A percentile compares a stretch with the other conserved stretches of the same genome.
These are phyloP conservation scores for Hyla sarda DNA, from an alignment of 2,113 vertebrate genomes.

Conservation along the genomic window DNA sequence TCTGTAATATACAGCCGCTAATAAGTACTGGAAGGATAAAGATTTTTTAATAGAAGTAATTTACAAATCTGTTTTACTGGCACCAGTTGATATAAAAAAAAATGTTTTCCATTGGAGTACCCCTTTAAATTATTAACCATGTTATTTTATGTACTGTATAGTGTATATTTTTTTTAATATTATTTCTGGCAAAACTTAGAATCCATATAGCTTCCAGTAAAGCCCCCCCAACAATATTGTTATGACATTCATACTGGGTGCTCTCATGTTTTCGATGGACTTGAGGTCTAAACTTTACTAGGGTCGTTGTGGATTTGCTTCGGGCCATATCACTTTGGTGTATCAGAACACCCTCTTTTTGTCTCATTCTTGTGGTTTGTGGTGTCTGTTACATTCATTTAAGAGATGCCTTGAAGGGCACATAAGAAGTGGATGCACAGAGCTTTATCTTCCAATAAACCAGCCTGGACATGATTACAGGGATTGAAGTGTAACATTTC, in stretches of 20 bases:
- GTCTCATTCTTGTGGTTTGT: neutral
- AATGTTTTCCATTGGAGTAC: too few species aligned
- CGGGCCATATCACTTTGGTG: neutral
- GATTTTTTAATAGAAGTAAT: too few species aligned
- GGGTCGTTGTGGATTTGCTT: neutral
- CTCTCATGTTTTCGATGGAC: neutral
- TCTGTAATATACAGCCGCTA: too few species aligned
- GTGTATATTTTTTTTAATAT: neutral
- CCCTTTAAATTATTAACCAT: neutral
- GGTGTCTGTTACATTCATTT: constrained; percentile 9
- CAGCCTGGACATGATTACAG: neutral
- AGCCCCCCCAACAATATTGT: neutral
- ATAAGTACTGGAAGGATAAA: too few species aligned
- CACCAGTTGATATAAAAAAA: too few species aligned
- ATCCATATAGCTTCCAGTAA: neutral
- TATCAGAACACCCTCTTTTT: neutral
- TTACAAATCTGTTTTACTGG: too few species aligned
- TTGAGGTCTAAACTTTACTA: neutral
- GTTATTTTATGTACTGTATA: neutral
- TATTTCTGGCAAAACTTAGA: neutral
- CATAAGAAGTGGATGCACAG: neutral
- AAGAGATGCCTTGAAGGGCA: neutral
- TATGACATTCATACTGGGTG: too few species aligned
- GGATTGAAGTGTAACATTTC: neutral
- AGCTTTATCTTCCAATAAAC: neutral